These are phyloP conservation scores for Tachina grossa DNA, from an alignment of 2,888 invertebrate genomes.

Conservation along the genomic window DNA sequence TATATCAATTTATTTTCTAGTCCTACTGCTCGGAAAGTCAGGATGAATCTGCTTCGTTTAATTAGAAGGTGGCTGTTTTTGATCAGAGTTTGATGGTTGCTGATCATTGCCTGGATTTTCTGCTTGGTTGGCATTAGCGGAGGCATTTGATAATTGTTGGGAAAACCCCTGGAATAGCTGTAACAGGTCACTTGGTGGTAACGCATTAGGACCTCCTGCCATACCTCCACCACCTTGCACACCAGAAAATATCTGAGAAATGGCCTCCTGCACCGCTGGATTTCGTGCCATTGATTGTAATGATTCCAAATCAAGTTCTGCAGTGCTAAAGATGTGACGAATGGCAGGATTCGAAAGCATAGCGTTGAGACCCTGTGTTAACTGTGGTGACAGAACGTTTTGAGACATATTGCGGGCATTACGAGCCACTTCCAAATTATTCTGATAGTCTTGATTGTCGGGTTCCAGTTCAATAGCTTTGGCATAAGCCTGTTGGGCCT, in stretches of 20 bases:
- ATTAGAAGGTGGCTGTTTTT: conserved; percentile 75
- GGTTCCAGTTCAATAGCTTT: conserved; percentile 96
- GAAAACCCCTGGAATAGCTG: conserved; percentile 79
- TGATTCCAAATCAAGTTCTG: conserved; percentile 78
- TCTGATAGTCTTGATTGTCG: conserved; percentile 93
- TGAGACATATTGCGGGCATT: conserved; percentile 76
- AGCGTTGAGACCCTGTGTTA: conserved; percentile 77
- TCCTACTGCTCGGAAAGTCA: conserved; percentile 14
- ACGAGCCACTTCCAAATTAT: conserved; percentile 92
- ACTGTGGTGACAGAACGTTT: conserved; percentile 73
- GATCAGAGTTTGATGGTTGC: conserved; percentile 69
- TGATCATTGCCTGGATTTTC: conserved; percentile 57
- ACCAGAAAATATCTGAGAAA: conserved; percentile 76
- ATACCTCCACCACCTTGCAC: conserved; percentile 71
- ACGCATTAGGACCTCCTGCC: conserved; percentile 58
- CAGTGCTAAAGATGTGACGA: conserved; percentile 77
- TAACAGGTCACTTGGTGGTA: conserved; percentile 76
- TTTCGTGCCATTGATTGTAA: conserved; percentile 78
- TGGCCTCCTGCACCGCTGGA: conserved; percentile 77
- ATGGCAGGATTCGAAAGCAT: conserved; percentile 79
- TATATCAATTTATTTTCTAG: conserved; percentile 16
- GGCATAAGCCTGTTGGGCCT: conserved; percentile 93
- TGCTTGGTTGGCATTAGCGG: conserved; percentile 64
- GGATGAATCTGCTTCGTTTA: conserved; percentile 15
- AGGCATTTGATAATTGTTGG: conserved; percentile 74